phyloP scores from a whole-genome alignment of 2,888 invertebrate genomes.

The Heliconius ismenius region DNA sequence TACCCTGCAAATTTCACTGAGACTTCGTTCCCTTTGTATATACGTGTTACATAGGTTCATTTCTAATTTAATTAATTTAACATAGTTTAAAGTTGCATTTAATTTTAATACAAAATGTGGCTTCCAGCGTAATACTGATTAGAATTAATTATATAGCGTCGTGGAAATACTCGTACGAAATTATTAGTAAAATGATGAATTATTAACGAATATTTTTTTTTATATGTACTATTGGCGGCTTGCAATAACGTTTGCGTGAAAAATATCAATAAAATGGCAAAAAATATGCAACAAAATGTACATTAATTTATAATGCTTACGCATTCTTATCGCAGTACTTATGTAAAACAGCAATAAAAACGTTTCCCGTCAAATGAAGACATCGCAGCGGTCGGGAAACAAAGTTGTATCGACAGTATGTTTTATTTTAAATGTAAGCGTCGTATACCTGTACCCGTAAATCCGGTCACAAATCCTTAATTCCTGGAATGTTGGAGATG shows the following conservation, averaged over 20 bases:
- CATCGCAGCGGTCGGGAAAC: conserved; percentile 46
- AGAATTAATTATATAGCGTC: background rate
- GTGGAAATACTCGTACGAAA: background rate
- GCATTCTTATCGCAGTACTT: too few relatives aligned
- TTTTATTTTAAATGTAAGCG: background rate
- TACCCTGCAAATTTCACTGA: conserved; percentile 19
- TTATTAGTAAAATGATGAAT: background rate
- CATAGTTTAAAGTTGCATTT: conserved; percentile 1
- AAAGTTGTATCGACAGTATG: background rate
- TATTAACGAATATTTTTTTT: background rate
- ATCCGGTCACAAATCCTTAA: too few relatives aligned
- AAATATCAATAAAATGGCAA: too few relatives aligned
- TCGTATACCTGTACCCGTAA: background rate
- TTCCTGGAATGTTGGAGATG: too few relatives aligned
- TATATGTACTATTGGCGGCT: background rate
- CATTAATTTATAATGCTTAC: too few relatives aligned
- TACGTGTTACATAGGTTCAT: conserved; percentile 13
- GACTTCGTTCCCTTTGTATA: conserved; percentile 15
- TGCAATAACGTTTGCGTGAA: background rate
- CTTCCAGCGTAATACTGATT: background rate
- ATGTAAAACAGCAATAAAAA: conserved; percentile 60
- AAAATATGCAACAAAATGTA: too few relatives aligned
- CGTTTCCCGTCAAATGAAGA: conserved; percentile 55
- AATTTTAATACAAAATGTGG: background rate
- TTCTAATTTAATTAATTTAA: conserved; percentile 20